Conservation (phyloP, 2,888 invertebrate species). For the Clusia tigrina region DNA sequence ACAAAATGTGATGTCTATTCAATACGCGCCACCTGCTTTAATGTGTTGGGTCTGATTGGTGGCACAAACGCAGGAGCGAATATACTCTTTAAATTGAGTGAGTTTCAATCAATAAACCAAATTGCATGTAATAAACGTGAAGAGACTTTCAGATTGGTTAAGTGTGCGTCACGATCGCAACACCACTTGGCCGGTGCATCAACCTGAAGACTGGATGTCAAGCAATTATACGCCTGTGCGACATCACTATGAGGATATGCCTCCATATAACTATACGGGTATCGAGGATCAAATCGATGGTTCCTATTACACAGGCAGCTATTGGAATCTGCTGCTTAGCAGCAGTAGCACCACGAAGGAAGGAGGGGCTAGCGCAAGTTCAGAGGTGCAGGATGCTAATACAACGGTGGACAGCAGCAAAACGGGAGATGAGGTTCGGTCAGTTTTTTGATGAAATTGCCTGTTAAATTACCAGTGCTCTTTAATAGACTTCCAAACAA, state of each 20-base stretch:
- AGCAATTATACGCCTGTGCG: constrained; percentile 63
- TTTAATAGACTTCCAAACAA: constrained; percentile 14
- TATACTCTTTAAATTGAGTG: constrained; percentile 75
- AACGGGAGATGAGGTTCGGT: constrained; percentile 13
- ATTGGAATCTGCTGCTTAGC: constrained; percentile 56
- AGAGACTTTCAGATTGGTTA: constrained; percentile 71
- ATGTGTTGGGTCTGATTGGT: constrained; percentile 80
- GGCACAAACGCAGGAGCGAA: constrained; percentile 86
- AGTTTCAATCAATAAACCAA: constrained; percentile 37
- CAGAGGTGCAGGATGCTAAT: constrained; percentile 50
- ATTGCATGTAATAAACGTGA: background rate
- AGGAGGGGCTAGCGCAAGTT: constrained; percentile 37
- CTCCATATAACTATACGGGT: constrained; percentile 60
- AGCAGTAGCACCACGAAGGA: constrained; percentile 38
- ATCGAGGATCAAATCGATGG: constrained; percentile 63
- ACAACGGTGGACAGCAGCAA: constrained; percentile 50
- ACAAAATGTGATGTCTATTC: constrained; percentile 85
- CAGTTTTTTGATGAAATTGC: background rate
- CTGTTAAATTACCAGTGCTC: background rate
- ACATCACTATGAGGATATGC: constrained; percentile 63
- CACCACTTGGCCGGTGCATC: constrained; percentile 79
- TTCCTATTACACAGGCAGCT: constrained; percentile 58
- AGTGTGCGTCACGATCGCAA: constrained; percentile 80
- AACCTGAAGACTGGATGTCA: constrained; percentile 71
- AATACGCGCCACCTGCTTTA: constrained; percentile 88